These are phyloP conservation scores for Tanytarsus gracilentus DNA, from an alignment of 2,888 invertebrate genomes.

Conservation along the genomic window DNA sequence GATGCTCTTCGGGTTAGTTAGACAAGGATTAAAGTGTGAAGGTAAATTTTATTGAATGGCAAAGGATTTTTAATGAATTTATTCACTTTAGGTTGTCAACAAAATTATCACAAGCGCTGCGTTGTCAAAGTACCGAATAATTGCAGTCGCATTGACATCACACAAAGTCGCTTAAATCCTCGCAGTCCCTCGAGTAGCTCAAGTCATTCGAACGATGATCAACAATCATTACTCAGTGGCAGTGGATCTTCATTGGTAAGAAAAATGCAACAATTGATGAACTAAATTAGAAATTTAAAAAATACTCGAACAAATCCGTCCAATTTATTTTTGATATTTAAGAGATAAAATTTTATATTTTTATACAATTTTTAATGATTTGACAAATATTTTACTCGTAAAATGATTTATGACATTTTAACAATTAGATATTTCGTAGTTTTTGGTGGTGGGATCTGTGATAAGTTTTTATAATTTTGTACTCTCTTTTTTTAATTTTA, in stretches of 20 bases:
- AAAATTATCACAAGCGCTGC: slow-evolving; percentile 97
- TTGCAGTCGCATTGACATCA: slow-evolving; percentile 55
- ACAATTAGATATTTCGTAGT: neutral
- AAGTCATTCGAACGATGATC: slow-evolving; percentile 48
- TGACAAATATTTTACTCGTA: neutral
- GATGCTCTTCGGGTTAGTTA: slow-evolving; percentile 96
- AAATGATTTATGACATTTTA: too few relatives aligned
- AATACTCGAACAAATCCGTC: neutral
- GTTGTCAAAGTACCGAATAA: slow-evolving; percentile 96
- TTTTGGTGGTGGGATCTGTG: slow-evolving; percentile 28
- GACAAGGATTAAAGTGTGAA: slow-evolving; percentile 98
- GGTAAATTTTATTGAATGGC: slow-evolving; percentile 49
- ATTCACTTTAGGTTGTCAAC: slow-evolving; percentile 69
- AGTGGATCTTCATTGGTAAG: slow-evolving; percentile 68
- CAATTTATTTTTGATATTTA: slow-evolving; percentile 28
- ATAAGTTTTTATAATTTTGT: slow-evolving; percentile 14
- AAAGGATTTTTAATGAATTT: slow-evolving; percentile 11
- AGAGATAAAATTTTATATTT: slow-evolving; percentile 30
- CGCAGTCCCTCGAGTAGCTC: slow-evolving; percentile 71
- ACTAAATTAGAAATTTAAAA: slow-evolving; percentile 41
- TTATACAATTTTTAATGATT: slow-evolving; percentile 17
- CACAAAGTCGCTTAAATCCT: slow-evolving; percentile 36
- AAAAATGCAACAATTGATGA: slow-evolving; percentile 54
- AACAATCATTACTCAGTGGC: slow-evolving; percentile 41
- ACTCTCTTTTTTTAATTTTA: neutral